These are phyloP conservation scores for Serranus cabrilla DNA, from an alignment of 2,797 vertebrate species.

Conservation along the genomic window DNA sequence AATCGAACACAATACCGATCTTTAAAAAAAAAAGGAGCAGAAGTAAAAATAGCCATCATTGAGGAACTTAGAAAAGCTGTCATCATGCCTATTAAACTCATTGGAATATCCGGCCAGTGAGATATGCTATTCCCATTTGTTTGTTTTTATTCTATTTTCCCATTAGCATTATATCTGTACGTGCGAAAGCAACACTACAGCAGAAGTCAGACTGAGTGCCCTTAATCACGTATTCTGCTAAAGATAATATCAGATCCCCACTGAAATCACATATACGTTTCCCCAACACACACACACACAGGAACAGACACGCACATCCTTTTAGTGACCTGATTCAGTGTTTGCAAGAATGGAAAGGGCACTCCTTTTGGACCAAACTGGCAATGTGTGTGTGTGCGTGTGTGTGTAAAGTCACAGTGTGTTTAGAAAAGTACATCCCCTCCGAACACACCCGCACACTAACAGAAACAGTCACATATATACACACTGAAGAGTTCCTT, in stretches of 20 bases:
- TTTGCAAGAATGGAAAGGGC: conserved; percentile 53
- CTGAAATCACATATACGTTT: conserved; percentile 38
- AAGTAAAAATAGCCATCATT: conserved; percentile 83
- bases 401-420: conserved; percentile 44
- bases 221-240: conserved; percentile 57
- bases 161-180: conserved; percentile 49
- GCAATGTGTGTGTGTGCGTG: conserved; percentile 34
- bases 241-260: conserved; percentile 44
- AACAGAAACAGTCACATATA: conserved; percentile 65
- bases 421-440: conserved; percentile 80
- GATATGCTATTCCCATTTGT: conserved; percentile 54
- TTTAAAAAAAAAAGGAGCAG: conserved; percentile 41
- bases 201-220: conserved; percentile 35
- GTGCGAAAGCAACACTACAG: conserved; percentile 23
- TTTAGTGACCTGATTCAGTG: conserved; percentile 60
- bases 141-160: conserved; percentile 57
- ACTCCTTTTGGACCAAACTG: conserved; percentile 50
- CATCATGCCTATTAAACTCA: conserved; percentile 78
- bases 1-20: conserved; percentile 80
- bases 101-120: conserved; percentile 67
- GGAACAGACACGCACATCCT: conserved; percentile 51
- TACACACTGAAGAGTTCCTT: conserved; percentile 72
- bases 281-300: conserved; percentile 18
- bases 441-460: conserved; percentile 62
- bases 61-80: conserved; percentile 82